Percentiles rank a stretch among this genome's conserved stretches.
These are phyloP conservation scores for Sebastes iracundus DNA, from an alignment of 2,797 vertebrate genomes.

Conservation along the genomic window DNA sequence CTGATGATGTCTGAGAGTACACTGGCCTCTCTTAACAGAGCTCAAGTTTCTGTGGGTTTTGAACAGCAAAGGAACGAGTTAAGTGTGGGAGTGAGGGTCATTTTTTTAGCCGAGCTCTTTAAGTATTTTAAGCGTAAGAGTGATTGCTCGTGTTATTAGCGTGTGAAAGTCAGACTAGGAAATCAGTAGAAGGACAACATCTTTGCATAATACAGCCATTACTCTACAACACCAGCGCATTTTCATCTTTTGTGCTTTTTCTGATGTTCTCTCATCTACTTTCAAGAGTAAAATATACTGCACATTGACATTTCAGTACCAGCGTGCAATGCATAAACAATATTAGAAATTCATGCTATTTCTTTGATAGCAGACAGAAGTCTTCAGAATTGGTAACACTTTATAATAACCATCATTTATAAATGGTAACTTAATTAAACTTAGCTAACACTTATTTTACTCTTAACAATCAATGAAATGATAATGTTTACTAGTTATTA, in stretches of 20 bases:
- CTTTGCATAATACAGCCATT: conserved; percentile 59
- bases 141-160: conserved; percentile 52
- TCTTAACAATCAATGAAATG: too few relatives aligned
- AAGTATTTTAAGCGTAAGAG: conserved; percentile 49
- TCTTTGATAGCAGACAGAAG: conserved; percentile 21
- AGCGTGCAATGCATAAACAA: conserved; percentile 10
- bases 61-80: conserved; percentile 32
- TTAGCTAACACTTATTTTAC: too few relatives aligned
- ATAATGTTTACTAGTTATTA: too few relatives aligned
- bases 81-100: conserved; percentile 51
- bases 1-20: conserved; percentile 65
- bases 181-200: conserved; percentile 43
- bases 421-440: too few relatives aligned
- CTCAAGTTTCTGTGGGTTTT: conserved; percentile 51
- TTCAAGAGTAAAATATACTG: conserved; percentile 34
- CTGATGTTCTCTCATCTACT: conserved; percentile 28
- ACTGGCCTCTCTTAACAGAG: conserved; percentile 38
- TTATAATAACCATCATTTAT: background rate
- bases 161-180: conserved; percentile 34
- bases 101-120: conserved; percentile 33
- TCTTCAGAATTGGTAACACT: background rate
- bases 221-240: conserved; percentile 38
- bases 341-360: conserved; percentile 4
- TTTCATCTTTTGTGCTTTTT: conserved; percentile 42
- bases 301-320: conserved; percentile 30